Evolutionary conservation across 2,113 vertebrate genomes (phyloP), one percentile per base, ranked within the genome.

Genomic region (Albula glossodonta): DNA sequence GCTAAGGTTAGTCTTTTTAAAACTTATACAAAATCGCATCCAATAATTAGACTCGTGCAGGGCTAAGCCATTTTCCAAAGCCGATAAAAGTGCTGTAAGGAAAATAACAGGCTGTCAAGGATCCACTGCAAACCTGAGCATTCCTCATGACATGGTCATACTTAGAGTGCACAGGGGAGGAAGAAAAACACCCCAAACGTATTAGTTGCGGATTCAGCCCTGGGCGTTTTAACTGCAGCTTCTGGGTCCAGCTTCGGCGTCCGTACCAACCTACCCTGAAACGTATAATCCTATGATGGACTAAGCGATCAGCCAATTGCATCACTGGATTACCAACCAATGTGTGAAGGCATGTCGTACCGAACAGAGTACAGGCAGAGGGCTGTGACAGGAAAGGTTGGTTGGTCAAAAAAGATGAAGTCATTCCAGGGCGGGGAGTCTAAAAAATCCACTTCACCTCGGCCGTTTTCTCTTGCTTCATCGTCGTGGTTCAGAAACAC

Each of bases 161-260:
- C 80, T 89, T 91, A 48, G 88, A 53, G n/a, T 74, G 86, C 81
- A 53, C 25, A 84, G 82, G 74, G 74, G 52, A 87, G 82, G 82
- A 66, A 52, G 86, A 82, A 82, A 84, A 60, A 83, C 86, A 89
- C 78, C 88, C 84, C 63, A 88, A 90, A 90, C 80, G 85, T 88
- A 84, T 84, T 85, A 80, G 87, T 81, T 80, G 90, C 79, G 84
- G 87, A 87, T 89, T 91, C 92, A 88, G 91, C 88, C 84, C 90
- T 89, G 90, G 90, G 91, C 90, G 88, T 90, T 93, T 92, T 90
- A 91, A 92, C 92, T 56, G 90, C 87, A 81, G 84, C 56, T 87
- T 90, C 77, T 86, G 86, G 87, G 81, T 83, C 53, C 52, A n/a
- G 85, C 85, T 85, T 84, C 85, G 89, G 87, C 86, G 85, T 85